A percentile compares a stretch with the other conserved stretches of the same genome.
Conservation (phyloP, 2,888 invertebrate species). For the Xanthorhoe spadicearia region DNA sequence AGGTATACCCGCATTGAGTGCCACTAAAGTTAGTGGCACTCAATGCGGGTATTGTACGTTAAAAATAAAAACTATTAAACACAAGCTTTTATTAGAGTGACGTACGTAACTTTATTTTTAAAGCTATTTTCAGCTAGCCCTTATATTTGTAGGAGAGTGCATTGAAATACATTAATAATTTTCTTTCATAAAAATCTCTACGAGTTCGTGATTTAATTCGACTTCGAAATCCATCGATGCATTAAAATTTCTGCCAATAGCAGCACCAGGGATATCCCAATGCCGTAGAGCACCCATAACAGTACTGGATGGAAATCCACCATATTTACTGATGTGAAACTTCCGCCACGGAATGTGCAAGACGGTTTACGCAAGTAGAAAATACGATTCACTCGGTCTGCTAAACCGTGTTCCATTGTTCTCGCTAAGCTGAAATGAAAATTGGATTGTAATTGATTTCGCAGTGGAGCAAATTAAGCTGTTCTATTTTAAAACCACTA, state of each 20-base stretch:
- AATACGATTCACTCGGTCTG: conserved; percentile 78
- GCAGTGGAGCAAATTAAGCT: too few relatives aligned
- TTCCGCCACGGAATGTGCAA: conserved; percentile 82
- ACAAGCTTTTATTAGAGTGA: too few relatives aligned
- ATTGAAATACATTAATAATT: too few relatives aligned
- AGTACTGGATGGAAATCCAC: conserved; percentile 84
- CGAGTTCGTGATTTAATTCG: background rate
- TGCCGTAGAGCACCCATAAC: conserved; percentile 72
- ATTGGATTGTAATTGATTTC: conserved; percentile 37
- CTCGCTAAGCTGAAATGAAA: conserved; percentile 74
- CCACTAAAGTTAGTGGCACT: conserved; percentile 86
- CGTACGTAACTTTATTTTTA: too few relatives aligned
- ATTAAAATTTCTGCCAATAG: conserved; percentile 63
- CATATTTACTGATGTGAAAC: conserved; percentile 86
- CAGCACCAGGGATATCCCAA: conserved; percentile 56
- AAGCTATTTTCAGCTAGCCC: too few relatives aligned
- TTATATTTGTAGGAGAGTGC: too few relatives aligned
- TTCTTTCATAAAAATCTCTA: background rate
- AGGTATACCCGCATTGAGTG: conserved; percentile 89
- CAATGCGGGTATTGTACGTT: too few relatives aligned
- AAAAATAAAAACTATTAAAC: too few relatives aligned
- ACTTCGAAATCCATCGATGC: conserved; percentile 26
- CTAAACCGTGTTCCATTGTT: conserved; percentile 86
- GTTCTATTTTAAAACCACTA: too few relatives aligned
- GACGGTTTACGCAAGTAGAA: conserved; percentile 86